Evolutionary conservation across 2,888 invertebrate species (phyloP).

Genomic region (Drosophila hamatofila): DNA sequence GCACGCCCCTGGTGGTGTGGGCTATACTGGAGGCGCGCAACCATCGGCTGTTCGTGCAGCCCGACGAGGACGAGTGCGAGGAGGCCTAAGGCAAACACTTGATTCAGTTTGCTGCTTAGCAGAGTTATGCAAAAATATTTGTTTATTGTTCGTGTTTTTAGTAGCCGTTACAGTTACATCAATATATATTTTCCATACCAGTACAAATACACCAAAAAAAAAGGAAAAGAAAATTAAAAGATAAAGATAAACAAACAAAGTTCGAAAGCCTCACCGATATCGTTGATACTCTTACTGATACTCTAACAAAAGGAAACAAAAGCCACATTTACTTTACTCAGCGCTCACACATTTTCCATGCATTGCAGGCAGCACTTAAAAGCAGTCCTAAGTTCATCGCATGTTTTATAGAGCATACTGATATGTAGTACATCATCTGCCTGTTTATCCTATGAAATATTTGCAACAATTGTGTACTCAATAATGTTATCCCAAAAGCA

Average conservation of each 20-base stretch:
- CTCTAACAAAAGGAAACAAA: constrained; percentile 12
- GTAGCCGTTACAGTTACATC: constrained; percentile 62
- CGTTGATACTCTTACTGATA: constrained; percentile 48
- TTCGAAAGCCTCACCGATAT: constrained; percentile 77
- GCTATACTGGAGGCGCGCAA: constrained; percentile 81
- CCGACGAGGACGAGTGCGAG: constrained; percentile 82
- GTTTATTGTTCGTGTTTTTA: constrained; percentile 70
- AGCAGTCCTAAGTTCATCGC: constrained; percentile 31
- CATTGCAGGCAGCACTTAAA: constrained; percentile 19
- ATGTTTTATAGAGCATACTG: not conserved
- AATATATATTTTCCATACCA: constrained; percentile 46
- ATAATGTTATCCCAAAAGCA: constrained; percentile 40
- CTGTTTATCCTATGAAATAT: constrained; percentile 40
- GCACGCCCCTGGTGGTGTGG: constrained; percentile 88
- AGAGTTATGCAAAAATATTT: constrained; percentile 35
- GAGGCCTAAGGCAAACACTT: constrained; percentile 70
- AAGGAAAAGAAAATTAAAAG: not conserved
- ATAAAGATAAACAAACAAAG: constrained; percentile 42
- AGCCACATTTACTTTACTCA: constrained; percentile 29
- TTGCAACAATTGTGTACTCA: constrained; percentile 32
- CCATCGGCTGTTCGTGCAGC: constrained; percentile 77
- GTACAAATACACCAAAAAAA: constrained; percentile 31
- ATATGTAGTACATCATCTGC: constrained; percentile 14
- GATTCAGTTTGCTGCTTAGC: constrained; percentile 45
- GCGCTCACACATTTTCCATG: constrained; percentile 6